Evolutionary conservation across 1,140 invertebrate species (phyloP), one percentile per base, ranked within the genome.

Genomic region (Globodera rostochiensis): DNA sequence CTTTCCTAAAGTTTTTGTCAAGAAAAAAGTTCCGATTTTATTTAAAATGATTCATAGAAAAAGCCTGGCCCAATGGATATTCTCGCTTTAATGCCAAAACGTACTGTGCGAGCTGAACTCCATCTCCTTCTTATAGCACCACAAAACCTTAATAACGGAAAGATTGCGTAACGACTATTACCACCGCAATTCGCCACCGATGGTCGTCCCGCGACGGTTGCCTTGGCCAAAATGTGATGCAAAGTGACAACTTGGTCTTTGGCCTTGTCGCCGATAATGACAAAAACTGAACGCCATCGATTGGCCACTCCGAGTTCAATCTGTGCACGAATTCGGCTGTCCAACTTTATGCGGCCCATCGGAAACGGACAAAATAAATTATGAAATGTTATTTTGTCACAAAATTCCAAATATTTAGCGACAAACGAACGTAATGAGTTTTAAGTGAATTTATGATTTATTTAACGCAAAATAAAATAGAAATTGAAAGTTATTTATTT

Each of bases 41-140:
- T 60, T 4, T 19, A 60, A 60, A 60, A 60, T 15, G 9, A 8
- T 36, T 36, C 3, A 3, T 60, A 19, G 57, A 19, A 19, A 69
- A 3, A 13, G 11, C n/a, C 6, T 9, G 36, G 36, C 36, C 36
- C 36, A 36, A 36, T 36, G 36, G 36, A 36, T 3, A 36, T 36
- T 36, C 36, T 2, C 36, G 36, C 36, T 36, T 36, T 36, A 3
- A 36, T 67, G n/a, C 53, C 49, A 11, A 60, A 21, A 78, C 64
- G 19, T 19, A 78, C 77, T 93, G 90, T 98, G 95, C 88, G 95
- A 94, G 90, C 94, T 97, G 86, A 99, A 95, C 86, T 95, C 94
- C 88, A 99, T 91, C 91, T 96, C 94, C 88, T 95, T 98, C 91
- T 99, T 99, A 90, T 99, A 99, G 90, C 97, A 99, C 98, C 98